These are phyloP conservation scores for Psittacula derbiana DNA, from an alignment of 2,797 vertebrate genomes.

Conservation along the genomic window DNA sequence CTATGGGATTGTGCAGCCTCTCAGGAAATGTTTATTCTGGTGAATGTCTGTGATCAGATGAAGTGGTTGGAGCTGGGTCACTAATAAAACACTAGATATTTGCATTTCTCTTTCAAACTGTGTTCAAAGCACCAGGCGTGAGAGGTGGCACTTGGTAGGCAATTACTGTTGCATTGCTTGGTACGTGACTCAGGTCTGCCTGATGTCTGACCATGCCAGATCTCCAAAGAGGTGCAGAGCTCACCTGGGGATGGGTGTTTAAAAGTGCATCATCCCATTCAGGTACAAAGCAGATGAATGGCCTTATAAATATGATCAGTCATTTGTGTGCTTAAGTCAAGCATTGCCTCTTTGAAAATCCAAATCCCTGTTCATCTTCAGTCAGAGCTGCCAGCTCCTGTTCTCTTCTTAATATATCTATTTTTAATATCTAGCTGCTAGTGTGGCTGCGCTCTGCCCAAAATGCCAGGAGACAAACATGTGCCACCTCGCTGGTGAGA, in stretches of 20 bases:
- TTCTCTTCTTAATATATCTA: background rate
- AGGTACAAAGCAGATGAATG: background rate
- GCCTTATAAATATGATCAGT: background rate
- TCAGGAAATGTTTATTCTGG: background rate
- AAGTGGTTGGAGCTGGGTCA: background rate
- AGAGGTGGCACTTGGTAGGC: background rate
- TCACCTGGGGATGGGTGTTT: background rate
- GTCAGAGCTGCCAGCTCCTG: background rate
- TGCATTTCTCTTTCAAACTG: background rate
- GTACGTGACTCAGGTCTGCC: background rate
- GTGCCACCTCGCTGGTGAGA: background rate
- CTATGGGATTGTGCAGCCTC: background rate
- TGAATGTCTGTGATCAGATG: background rate
- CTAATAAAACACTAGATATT: background rate
- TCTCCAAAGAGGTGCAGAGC: background rate
- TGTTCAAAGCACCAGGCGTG: background rate
- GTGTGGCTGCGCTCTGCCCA: background rate
- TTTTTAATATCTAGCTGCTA: slow-evolving; percentile 11
- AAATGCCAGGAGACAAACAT: background rate
- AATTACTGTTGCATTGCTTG: background rate
- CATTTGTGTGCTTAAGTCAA: background rate
- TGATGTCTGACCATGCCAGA: background rate
- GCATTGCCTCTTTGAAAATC: background rate
- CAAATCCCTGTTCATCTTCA: background rate
- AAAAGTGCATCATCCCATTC: background rate